These are phyloP conservation scores for Stenotaenia linearis DNA, from an alignment of 2,888 invertebrate species.

Conservation along the genomic window DNA sequence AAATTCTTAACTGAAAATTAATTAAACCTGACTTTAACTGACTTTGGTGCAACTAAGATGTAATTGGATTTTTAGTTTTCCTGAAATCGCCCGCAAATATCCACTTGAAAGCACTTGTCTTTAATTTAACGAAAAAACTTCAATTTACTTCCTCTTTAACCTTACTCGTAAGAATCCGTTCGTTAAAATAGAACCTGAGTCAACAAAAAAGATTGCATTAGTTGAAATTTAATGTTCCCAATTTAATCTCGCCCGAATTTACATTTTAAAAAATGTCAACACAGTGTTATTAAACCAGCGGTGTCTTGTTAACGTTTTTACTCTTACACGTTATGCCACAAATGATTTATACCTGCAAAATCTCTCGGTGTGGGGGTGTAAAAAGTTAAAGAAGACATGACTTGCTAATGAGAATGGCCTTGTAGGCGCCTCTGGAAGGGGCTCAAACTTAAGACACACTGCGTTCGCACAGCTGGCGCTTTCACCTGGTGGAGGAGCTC, in stretches of 20 bases:
- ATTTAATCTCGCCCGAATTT: no score
- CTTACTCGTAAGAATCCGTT: no score
- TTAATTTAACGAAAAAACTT: no score
- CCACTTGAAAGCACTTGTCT: no score
- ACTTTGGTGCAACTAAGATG: no score
- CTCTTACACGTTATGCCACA: not conserved
- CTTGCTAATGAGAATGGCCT: conserved; percentile 7
- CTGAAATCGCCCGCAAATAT: no score
- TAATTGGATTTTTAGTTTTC: no score
- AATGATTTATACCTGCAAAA: not conserved
- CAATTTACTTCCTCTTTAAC: no score
- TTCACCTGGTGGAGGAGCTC: not conserved
- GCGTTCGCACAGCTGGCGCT: not conserved
- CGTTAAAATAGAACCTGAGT: no score
- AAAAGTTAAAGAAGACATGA: not conserved
- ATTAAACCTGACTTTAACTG: no score
- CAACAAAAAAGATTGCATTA: not conserved
- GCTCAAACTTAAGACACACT: not conserved
- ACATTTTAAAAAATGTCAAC: not conserved
- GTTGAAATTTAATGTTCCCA: not conserved
- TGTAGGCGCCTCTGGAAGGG: not conserved
- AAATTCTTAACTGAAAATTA: no score
- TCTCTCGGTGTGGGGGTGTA: not conserved
- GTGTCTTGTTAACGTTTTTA: not conserved
- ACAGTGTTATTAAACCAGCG: not conserved